Conservation (phyloP, 2,113 vertebrate species). For the Acanthochromis polyacanthus region DNA sequence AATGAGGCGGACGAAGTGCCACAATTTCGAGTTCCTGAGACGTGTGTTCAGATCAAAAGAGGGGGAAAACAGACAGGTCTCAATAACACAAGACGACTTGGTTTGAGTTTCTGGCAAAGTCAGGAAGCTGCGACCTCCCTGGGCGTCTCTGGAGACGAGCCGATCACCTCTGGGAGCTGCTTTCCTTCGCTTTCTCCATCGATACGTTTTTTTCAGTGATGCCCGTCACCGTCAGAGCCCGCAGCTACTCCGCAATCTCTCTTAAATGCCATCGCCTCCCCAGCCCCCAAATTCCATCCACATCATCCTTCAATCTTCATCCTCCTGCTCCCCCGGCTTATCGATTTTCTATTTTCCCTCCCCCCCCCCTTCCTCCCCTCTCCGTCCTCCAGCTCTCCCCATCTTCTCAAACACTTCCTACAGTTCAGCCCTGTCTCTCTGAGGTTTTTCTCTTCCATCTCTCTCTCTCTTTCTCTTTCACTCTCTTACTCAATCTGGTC, state of each 20-base stretch:
- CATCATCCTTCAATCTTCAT: constrained; percentile 82
- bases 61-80: constrained; percentile 19
- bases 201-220: constrained; percentile 48
- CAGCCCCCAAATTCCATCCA: constrained; percentile 66
- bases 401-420: constrained; percentile 64
- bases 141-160: constrained; percentile 43
- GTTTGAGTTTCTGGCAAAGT: constrained; percentile 9
- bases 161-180: constrained; percentile 52
- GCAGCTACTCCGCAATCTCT: constrained; percentile 63
- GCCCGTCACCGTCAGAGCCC: constrained; percentile 54
- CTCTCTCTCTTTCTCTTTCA: constrained; percentile 37
- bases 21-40: background rate
- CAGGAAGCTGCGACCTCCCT: constrained; percentile 15
- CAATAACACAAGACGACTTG: constrained; percentile 35
- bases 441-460: constrained; percentile 36
- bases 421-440: constrained; percentile 44
- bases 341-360: constrained; percentile 82
- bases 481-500: constrained; percentile 57
- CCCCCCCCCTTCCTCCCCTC: constrained; percentile 29
- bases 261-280: constrained; percentile 53
- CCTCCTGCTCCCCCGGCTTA: constrained; percentile 71
- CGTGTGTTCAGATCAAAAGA: constrained; percentile 15
- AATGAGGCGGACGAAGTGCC: constrained; percentile 35
- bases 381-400: constrained; percentile 56
- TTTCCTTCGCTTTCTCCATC: constrained; percentile 46